These are phyloP conservation scores for Araneus ventricosus DNA, from an alignment of 1,140 invertebrate genomes.

Conservation along the genomic window DNA sequence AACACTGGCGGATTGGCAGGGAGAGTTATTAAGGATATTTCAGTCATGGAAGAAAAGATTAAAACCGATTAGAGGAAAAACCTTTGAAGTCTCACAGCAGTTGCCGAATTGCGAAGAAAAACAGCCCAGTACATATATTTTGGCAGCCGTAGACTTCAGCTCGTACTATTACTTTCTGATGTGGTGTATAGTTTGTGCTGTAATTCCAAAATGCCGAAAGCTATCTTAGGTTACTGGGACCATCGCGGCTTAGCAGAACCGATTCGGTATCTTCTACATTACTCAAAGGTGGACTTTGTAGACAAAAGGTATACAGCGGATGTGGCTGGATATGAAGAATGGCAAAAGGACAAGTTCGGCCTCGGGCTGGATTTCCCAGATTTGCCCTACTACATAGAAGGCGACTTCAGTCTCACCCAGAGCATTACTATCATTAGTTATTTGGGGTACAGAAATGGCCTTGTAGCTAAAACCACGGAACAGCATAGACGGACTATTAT, in stretches of 20 bases:
- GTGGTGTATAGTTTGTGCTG: too few species aligned
- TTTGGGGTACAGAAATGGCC: constrained; percentile 79
- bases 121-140: too few species aligned
- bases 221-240: constrained; percentile 85
- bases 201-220: neutral
- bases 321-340: constrained; percentile 70
- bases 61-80: too few species aligned
- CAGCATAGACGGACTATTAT: constrained; percentile 81
- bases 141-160: too few species aligned
- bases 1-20: too few species aligned
- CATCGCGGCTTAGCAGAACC: constrained; percentile 86
- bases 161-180: too few species aligned
- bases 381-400: constrained; percentile 77
- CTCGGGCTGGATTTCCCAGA: constrained; percentile 79
- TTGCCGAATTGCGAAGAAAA: too few species aligned
- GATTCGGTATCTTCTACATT: constrained; percentile 86
- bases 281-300: constrained; percentile 86
- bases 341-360: constrained; percentile 78
- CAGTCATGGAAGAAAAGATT: too few species aligned
- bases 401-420: constrained; percentile 78
- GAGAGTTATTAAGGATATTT: too few species aligned
- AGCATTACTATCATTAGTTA: constrained; percentile 82
- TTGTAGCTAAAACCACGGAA: constrained; percentile 79
- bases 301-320: constrained; percentile 81
- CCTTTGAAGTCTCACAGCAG: too few species aligned